Evolutionary conservation across 2,797 vertebrate genomes (phyloP).

Genomic region (Clangula hyemalis): DNA sequence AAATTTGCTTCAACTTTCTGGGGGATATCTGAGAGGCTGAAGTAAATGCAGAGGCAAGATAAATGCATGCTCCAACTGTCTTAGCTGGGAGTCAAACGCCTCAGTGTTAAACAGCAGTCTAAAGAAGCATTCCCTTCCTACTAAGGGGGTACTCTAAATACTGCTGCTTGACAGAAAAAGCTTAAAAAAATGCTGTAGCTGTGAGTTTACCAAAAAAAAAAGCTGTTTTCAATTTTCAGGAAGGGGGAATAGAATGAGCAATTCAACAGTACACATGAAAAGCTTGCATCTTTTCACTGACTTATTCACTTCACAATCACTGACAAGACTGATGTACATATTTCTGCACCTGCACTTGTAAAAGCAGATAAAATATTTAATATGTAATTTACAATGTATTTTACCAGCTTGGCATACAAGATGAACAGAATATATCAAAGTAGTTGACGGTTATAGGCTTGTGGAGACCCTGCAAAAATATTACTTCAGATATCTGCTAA

Average conservation of each 20-base stretch:
- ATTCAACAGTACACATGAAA: constrained; percentile 60
- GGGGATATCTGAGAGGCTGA: constrained; percentile 34
- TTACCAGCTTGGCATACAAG: constrained; percentile 84
- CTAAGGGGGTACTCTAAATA: constrained; percentile 4
- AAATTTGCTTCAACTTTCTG: constrained; percentile 16
- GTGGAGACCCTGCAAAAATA: constrained; percentile 85
- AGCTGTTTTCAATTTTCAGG: constrained; percentile 31
- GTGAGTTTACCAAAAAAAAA: constrained; percentile 14
- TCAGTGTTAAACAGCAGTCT: constrained; percentile 30
- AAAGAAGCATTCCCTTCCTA: constrained; percentile 4
- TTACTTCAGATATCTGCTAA: constrained; percentile 82
- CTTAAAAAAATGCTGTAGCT: constrained; percentile 12
- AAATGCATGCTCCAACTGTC: constrained; percentile 11
- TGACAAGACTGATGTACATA: constrained; percentile 80
- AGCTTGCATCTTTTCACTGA: constrained; percentile 78
- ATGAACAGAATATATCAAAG: constrained; percentile 84
- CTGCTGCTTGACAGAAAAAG: constrained; percentile 23
- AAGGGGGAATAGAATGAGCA: constrained; percentile 9
- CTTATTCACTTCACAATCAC: constrained; percentile 81
- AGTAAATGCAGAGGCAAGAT: constrained; percentile 50
- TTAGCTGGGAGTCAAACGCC: not conserved
- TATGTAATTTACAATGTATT: constrained; percentile 83
- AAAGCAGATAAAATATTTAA: constrained; percentile 89
- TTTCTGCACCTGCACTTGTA: constrained; percentile 82
- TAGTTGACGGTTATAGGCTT: constrained; percentile 82